Evolutionary conservation across 2,888 invertebrate species (phyloP), one percentile per base, ranked within the genome.

Genomic region (Drosophila merina): DNA sequence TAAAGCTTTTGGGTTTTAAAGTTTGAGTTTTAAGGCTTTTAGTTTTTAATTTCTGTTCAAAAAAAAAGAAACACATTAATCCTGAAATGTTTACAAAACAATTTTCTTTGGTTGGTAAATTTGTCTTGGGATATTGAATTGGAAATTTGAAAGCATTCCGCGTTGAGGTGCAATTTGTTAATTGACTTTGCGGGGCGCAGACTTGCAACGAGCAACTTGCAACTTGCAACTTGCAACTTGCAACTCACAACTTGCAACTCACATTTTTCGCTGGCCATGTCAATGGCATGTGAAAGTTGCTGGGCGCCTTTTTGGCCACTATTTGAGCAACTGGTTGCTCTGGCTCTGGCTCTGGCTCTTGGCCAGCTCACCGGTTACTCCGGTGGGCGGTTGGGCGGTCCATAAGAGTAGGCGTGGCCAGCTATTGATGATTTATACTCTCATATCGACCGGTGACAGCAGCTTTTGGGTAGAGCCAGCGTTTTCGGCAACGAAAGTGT

Each of bases 231-330:
- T 25, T 25, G 44, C 36, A 44, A 26, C 38, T 30, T 5, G 25
- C 47, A 20, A 3, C 9, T 12, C n/a, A 25, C 52, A 31, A 9
- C 38, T 38, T 42, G 31, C 33, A 40, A 6, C 50, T 54, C 26
- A 49, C 40, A 51, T 49, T 52, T 40, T 30, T n/a, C 31, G 42
- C 38, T 36, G 47, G 67, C 60, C 67, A 70, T 71, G 74, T 77
- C 79, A 79, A 73, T 77, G 78, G 76, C 86, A 86, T 86, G 83
- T 83, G 83, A 83, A 85, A 83, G 82, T 83, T 85, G 82, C 67
- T 75, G 70, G 72, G 72, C 74, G 73, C 72, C 72, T 72, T 80
- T 82, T 77, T 76, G 75, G 63, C 40, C 69, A 56, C 54, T 55
- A 30, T 54, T 40, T 50, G 48, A 12, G 51, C 67, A 63, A 68